A percentile compares a stretch with the other conserved stretches of the same genome.
phyloP scores from a whole-genome alignment of 1,140 invertebrate genomes.

The Drosophila lacteicornis region DNA sequence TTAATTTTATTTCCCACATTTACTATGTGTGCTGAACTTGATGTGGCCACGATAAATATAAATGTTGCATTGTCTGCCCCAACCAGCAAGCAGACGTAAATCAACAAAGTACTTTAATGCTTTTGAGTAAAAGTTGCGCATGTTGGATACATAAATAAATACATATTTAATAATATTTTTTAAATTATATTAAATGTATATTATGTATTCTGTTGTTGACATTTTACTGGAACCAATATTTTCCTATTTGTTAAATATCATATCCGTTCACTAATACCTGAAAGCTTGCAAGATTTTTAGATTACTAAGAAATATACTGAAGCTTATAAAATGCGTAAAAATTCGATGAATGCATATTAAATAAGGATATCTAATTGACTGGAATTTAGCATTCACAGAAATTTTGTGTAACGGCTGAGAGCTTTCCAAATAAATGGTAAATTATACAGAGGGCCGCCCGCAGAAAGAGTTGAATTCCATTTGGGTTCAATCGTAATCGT shows the following conservation, averaged over 20 bases:
- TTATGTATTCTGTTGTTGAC: neutral
- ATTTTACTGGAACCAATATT: too few relatives aligned
- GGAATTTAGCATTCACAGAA: neutral
- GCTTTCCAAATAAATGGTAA: slow-evolving; percentile 38
- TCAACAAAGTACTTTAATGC: slow-evolving; percentile 35
- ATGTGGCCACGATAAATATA: slow-evolving; percentile 56
- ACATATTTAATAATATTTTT: neutral
- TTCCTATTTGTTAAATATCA: too few relatives aligned
- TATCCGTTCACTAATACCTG: neutral
- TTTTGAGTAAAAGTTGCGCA: neutral
- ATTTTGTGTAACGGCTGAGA: slow-evolving; percentile 9
- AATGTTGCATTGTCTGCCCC: slow-evolving; percentile 46
- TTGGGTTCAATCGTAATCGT: slow-evolving; percentile 38
- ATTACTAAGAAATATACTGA: too few relatives aligned
- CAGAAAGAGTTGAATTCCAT: slow-evolving; percentile 35
- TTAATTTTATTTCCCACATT: slow-evolving; percentile 47
- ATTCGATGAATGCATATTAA: neutral
- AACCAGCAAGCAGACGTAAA: slow-evolving; percentile 20
- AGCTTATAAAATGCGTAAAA: neutral
- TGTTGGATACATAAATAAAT: neutral
- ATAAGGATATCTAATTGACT: slow-evolving; percentile 12
- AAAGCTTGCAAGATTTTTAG: neutral
- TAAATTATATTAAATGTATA: neutral
- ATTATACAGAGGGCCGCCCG: slow-evolving; percentile 33
- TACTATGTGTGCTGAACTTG: slow-evolving; percentile 24